These are phyloP conservation scores for Limanda limanda DNA, from an alignment of 2,113 vertebrate species.

Conservation along the genomic window DNA sequence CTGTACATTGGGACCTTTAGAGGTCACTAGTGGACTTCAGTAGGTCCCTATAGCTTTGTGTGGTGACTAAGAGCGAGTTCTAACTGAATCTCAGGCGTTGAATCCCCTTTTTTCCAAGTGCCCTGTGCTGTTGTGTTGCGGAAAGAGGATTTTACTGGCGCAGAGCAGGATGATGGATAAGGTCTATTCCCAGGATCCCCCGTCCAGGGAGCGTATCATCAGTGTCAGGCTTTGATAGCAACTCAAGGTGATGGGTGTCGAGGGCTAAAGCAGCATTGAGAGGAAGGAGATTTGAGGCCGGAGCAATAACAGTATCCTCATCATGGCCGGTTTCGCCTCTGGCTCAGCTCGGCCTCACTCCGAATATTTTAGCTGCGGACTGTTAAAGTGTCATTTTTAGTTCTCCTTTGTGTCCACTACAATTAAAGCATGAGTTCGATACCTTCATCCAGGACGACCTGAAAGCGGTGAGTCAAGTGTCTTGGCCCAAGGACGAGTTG, in stretches of 20 bases:
- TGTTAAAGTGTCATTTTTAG: constrained; percentile 11
- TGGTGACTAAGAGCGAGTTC: constrained; percentile 32
- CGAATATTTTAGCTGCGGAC: constrained; percentile 12
- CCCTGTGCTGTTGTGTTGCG: constrained; percentile 41
- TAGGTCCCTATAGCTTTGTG: neutral
- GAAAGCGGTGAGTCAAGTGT: neutral
- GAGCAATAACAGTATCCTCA: constrained; percentile 40
- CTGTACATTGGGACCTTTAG: too few relatives aligned
- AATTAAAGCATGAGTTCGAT: constrained; percentile 17
- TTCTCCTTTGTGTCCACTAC: neutral
- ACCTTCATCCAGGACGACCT: constrained; percentile 9
- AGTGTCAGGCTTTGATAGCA: constrained; percentile 55
- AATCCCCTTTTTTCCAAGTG: constrained; percentile 47
- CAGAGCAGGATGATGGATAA: constrained; percentile 61
- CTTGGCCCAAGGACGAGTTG: constrained; percentile 8
- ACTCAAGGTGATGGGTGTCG: constrained; percentile 64
- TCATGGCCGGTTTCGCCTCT: constrained; percentile 30
- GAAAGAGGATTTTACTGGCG: constrained; percentile 51
- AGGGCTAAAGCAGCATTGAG: constrained; percentile 41
- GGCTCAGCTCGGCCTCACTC: constrained; percentile 24
- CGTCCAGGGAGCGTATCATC: constrained; percentile 52
- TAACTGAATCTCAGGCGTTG: constrained; percentile 52
- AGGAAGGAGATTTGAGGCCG: constrained; percentile 40
- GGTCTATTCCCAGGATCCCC: constrained; percentile 60
- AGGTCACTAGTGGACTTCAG: constrained; percentile 19